Base-by-base conservation (phyloP, 2,888 invertebrate species). In the Nycteola revayana region DNA sequence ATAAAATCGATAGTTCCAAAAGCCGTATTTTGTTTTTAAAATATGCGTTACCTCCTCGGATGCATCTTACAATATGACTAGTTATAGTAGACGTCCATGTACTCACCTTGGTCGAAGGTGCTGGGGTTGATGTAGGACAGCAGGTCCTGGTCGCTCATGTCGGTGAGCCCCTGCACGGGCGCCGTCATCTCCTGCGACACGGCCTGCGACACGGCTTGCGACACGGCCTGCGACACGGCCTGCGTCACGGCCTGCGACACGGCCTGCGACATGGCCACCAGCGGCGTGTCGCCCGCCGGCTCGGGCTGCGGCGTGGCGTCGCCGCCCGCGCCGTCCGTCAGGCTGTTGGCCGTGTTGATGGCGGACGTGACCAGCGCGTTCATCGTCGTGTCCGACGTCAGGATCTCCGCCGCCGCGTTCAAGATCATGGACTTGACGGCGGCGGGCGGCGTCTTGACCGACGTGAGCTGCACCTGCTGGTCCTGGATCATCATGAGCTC, bases 111-210 rank as follows among this genome's bases (percentile, higher is more conserved):
- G 83, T 96, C 96, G 77, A 96, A 96, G 76, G 95, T 95, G 89
- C 94, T 94, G 30, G 96, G 95, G 89, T 96, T 96, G 57, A 96
- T 96, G 82, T 95, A 95, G 75, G 94, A 95, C 57, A 96, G 91
- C 56, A 96, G 90, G 83, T 96, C 96, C 78, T 94, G 94, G 76
- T 96, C 96, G 47, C 95, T 95, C 93, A 96, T 95, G 61, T 94
- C 92, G 6, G 94, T 94, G 55, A 96, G 90, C 27, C 94, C 92
- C 67, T 94, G 93, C 32, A 87, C 88, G 90, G 94, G 80, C 91
- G 91, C 90, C 53, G 83, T 74, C 75, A 91, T 90, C 65, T 89
- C 89, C 56, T 88, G 86, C 42, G 79, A 72, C 28, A 89, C 88
- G 43, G 85, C 86, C 53, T 87, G 84, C 42, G 83, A 82, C 32